Conservation (phyloP, 2,113 vertebrate genomes). For the Enhydra lutris region DNA sequence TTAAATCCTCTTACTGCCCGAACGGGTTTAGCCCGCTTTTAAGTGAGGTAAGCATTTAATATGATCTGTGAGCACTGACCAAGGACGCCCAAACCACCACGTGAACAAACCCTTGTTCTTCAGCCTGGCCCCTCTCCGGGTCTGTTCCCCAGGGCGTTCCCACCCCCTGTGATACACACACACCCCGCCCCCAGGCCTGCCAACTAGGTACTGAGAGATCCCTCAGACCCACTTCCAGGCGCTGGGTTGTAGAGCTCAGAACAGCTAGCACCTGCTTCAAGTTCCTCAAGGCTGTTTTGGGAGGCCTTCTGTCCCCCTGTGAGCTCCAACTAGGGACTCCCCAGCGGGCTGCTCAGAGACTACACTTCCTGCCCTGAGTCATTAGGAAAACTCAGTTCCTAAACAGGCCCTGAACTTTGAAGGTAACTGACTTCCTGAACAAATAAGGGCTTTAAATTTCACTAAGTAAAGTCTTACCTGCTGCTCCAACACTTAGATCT, state of each 20-base stretch:
- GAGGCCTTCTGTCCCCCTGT: fast-evolving
- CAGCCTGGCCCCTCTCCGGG: not conserved
- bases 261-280: not conserved
- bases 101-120: not conserved
- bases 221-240: not conserved
- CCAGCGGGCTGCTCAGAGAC: not conserved
- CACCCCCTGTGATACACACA: not conserved
- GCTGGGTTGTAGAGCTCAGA: not conserved
- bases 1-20: not conserved
- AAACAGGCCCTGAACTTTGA: constrained; percentile 16
- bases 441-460: not conserved
- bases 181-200: not conserved
- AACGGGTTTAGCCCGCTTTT: not conserved
- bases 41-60: not conserved
- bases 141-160: not conserved
- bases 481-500: not conserved
- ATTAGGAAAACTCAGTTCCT: constrained; percentile 24
- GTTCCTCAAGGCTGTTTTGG: not conserved
- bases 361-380: not conserved
- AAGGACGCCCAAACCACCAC: not conserved
- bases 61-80: not conserved
- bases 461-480: not conserved
- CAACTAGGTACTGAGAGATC: not conserved
- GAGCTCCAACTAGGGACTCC: not conserved
- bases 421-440: not conserved